These are phyloP conservation scores for Subacronicta megacephala DNA, from an alignment of 2,888 invertebrate genomes.

Conservation along the genomic window DNA sequence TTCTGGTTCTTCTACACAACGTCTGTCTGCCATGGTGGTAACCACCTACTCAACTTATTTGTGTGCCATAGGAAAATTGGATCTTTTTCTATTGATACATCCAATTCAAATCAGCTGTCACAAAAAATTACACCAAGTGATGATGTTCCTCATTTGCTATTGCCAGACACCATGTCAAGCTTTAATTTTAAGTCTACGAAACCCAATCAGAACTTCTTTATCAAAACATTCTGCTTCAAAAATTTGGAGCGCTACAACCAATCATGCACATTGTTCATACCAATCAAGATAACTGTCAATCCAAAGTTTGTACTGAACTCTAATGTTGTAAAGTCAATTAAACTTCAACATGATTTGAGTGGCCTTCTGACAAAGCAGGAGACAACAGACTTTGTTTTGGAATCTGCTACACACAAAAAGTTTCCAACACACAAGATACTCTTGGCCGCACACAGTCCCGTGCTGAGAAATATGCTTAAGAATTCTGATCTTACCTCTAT, in stretches of 20 bases:
- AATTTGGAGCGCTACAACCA: slow-evolving; percentile 53
- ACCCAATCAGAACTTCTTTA: slow-evolving; percentile 67
- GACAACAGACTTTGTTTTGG: slow-evolving; percentile 71
- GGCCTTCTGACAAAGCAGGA: slow-evolving; percentile 64
- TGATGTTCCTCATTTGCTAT: slow-evolving; percentile 43
- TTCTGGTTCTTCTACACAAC: slow-evolving; percentile 79
- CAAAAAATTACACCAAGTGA: slow-evolving; percentile 32
- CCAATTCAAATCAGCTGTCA: slow-evolving; percentile 58
- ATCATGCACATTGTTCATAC: slow-evolving; percentile 67
- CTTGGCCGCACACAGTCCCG: slow-evolving; percentile 74
- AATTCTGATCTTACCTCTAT: slow-evolving; percentile 56
- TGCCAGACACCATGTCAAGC: slow-evolving; percentile 58
- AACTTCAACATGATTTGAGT: slow-evolving; percentile 70
- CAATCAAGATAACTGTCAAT: slow-evolving; percentile 67
- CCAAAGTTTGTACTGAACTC: slow-evolving; percentile 63
- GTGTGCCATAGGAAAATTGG: slow-evolving; percentile 71
- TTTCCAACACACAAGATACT: slow-evolving; percentile 76
- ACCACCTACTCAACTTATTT: slow-evolving; percentile 76
- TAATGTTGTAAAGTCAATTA: slow-evolving; percentile 68
- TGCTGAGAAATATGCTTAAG: slow-evolving; percentile 68
- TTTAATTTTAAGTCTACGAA: slow-evolving; percentile 64
- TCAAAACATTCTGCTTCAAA: slow-evolving; percentile 73
- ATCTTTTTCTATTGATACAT: slow-evolving; percentile 68
- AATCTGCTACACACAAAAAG: slow-evolving; percentile 66
- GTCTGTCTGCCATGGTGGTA: slow-evolving; percentile 67